phyloP scores from a whole-genome alignment of 2,113 vertebrate genomes.

The Eonycteris spelaea region DNA sequence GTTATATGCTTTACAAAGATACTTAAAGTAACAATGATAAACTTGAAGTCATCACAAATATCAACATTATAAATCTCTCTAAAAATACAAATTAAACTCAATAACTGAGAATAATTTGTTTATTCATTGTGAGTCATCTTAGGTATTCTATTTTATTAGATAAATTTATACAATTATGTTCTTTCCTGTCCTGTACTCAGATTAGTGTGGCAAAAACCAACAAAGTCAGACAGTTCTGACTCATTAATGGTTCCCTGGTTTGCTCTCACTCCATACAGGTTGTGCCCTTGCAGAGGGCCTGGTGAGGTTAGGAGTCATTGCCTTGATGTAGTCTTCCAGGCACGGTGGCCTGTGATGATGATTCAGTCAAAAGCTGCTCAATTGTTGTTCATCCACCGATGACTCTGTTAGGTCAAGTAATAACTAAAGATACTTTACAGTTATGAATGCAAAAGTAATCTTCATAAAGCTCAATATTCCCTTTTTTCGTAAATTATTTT shows the following conservation, averaged over 20 bases:
- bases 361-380: not conserved
- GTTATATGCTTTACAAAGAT: not conserved
- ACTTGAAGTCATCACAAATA: conserved; percentile 32
- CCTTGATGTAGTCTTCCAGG: not conserved
- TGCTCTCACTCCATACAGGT: not conserved
- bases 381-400: not conserved
- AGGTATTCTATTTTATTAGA: not conserved
- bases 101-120: conserved; percentile 48
- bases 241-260: not conserved
- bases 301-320: not conserved
- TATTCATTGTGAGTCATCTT: not conserved
- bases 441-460: not conserved
- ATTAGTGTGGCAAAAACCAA: not conserved
- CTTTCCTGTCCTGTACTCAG: not conserved
- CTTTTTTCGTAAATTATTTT: not conserved
- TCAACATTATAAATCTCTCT: conserved; percentile 32
- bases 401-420: not conserved
- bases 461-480: not conserved
- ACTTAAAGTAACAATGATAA: conserved; percentile 44
- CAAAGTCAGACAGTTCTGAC: not conserved
- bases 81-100: conserved; percentile 52
- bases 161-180: not conserved
- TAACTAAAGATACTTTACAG: not conserved
- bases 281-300: not conserved
- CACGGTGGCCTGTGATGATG: not conserved